A percentile compares a stretch with the other conserved stretches of the same genome.
Conservation (phyloP, 1,140 invertebrate genomes). For the Drosophila persimilis region DNA sequence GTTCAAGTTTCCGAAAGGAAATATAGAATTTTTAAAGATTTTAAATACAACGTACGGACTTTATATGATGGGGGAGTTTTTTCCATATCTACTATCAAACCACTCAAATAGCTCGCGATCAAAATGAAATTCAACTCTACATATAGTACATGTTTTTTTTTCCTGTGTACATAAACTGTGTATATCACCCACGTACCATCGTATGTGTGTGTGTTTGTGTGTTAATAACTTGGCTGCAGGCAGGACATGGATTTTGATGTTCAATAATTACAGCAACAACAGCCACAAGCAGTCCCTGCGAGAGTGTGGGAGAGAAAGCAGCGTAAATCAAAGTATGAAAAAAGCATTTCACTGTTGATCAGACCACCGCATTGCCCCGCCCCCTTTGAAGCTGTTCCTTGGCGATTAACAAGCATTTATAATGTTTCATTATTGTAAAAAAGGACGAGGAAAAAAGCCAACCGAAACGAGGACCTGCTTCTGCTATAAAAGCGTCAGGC, state of each 20-base stretch:
- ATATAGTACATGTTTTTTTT: neutral
- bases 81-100: too few relatives aligned
- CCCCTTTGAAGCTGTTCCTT: neutral
- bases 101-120: too few relatives aligned
- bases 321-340: constrained; percentile 69
- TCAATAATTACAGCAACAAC: constrained; percentile 72
- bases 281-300: constrained; percentile 22
- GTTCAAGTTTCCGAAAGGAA: too few relatives aligned
- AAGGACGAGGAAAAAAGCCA: constrained; percentile 16
- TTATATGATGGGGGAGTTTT: too few relatives aligned
- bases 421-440: constrained; percentile 75
- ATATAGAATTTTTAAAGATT: too few relatives aligned
- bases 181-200: neutral
- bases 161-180: neutral
- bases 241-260: constrained; percentile 75
- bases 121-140: too few relatives aligned
- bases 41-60: too few relatives aligned
- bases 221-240: constrained; percentile 76
- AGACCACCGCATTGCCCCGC: constrained; percentile 1
- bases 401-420: constrained; percentile 78
- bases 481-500: constrained; percentile 68
- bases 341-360: constrained; percentile 79
- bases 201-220: constrained; percentile 38
- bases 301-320: constrained; percentile 22
- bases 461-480: constrained; percentile 11